These are phyloP conservation scores for Stichodactyla helianthus DNA, from an alignment of 64 coral and sea anemone species.

Conservation along the genomic window DNA sequence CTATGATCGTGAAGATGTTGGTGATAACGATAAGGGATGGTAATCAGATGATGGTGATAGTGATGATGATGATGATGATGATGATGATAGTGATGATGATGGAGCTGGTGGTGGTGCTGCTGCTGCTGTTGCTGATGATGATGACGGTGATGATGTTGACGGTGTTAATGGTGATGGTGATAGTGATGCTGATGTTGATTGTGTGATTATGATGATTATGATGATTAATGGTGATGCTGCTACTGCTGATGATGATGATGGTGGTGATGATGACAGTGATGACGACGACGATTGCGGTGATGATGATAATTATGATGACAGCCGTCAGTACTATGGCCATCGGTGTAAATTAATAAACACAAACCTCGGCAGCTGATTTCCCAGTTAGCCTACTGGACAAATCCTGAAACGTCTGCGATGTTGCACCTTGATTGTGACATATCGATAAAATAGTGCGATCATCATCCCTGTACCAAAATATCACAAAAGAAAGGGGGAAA, in stretches of 20 bases:
- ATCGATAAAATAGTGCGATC: slow-evolving; percentile 41
- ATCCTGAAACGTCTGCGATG: slow-evolving; percentile 31
- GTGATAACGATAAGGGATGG: neutral
- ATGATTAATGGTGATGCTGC: neutral
- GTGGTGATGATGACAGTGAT: neutral
- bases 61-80: neutral
- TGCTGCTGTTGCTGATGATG: neutral
- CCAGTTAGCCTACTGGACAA: slow-evolving; percentile 31
- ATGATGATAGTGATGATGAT: neutral
- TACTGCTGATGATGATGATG: neutral
- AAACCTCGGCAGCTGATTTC: slow-evolving; percentile 50
- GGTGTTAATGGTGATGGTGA: neutral
- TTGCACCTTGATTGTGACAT: slow-evolving; percentile 47
- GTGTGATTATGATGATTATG: neutral
- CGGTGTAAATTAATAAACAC: neutral
- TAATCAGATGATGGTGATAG: no score
- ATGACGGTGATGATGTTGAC: neutral
- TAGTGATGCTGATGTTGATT: neutral
- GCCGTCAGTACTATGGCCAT: neutral
- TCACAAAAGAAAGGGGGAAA: no score
- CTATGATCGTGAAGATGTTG: neutral
- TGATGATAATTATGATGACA: no score
- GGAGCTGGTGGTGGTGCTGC: neutral
- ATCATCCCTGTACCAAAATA: slow-evolving; percentile 24
- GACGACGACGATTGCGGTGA: neutral